Evolutionary conservation across 2,888 invertebrate genomes (phyloP).

Genomic region (Terebella lapidaria): DNA sequence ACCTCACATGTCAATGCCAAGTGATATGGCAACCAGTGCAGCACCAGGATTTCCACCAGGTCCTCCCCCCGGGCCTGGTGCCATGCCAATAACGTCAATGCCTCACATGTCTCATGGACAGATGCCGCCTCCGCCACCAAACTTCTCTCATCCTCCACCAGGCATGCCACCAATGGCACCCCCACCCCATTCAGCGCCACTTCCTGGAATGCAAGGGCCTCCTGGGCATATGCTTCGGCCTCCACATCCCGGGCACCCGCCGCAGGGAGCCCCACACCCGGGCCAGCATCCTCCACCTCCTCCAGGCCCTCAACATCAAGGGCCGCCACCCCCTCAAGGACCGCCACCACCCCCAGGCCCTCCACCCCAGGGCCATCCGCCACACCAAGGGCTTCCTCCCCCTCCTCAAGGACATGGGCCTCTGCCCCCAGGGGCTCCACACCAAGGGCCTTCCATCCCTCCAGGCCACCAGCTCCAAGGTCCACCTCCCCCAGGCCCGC

Average conservation of each 20-base stretch:
- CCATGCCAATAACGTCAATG: background rate
- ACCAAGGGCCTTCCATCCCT: background rate
- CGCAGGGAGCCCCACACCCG: background rate
- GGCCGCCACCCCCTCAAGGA: background rate
- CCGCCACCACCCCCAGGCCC: background rate
- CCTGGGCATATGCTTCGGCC: background rate
- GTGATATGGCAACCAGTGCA: background rate
- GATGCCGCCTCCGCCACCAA: constrained; percentile 3
- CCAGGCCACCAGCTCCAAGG: background rate
- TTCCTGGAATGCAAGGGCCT: constrained; percentile 1
- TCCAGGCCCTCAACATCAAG: constrained; percentile 2
- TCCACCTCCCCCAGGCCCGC: background rate
- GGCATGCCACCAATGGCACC: constrained; percentile 3
- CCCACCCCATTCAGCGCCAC: background rate
- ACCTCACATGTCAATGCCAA: background rate
- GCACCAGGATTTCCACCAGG: background rate
- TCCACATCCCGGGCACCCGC: background rate
- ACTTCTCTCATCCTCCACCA: background rate
- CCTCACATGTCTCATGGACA: background rate
- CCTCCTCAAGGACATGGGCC: no score
- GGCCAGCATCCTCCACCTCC: constrained; percentile 5
- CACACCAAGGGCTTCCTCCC: no score
- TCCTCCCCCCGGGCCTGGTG: background rate
- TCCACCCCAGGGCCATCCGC: background rate
- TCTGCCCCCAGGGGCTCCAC: background rate